These are phyloP conservation scores for Scelioninae gen. 2 DNA, from an alignment of 2,888 invertebrate genomes.

Conservation along the genomic window DNA sequence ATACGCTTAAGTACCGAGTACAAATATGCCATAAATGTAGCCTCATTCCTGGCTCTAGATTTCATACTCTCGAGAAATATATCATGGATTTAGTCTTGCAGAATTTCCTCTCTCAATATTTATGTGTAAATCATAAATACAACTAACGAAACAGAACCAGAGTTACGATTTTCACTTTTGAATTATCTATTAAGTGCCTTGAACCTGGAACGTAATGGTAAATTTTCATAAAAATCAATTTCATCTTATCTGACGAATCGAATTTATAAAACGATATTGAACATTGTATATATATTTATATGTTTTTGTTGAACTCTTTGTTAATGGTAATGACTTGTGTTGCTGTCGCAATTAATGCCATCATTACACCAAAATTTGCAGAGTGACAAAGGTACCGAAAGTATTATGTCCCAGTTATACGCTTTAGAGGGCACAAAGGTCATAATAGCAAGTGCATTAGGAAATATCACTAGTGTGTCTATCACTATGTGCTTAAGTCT, in stretches of 20 bases:
- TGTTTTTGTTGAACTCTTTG: conserved; percentile 28
- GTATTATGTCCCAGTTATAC: conserved; percentile 37
- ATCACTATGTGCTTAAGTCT: conserved; percentile 25
- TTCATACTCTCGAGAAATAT: conserved; percentile 34
- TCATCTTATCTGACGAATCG: conserved; percentile 20
- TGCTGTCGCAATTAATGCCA: conserved; percentile 22
- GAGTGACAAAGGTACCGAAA: conserved; percentile 14
- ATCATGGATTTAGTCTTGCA: conserved; percentile 37
- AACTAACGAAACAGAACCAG: conserved; percentile 10
- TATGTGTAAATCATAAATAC: conserved; percentile 41
- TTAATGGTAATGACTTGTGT: conserved; percentile 24
- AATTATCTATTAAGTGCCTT: conserved; percentile 36
- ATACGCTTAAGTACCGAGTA: conserved; percentile 22
- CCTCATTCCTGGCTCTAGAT: conserved; percentile 20
- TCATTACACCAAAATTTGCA: conserved; percentile 36
- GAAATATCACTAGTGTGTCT: conserved; percentile 60
- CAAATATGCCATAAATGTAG: conserved; percentile 28
- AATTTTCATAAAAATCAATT: conserved; percentile 22
- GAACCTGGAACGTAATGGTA: conserved; percentile 3
- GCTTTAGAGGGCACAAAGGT: conserved; percentile 49
- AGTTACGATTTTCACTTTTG: conserved; percentile 35
- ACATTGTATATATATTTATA: too few species aligned
- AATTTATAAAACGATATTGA: conserved; percentile 25
- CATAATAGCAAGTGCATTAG: conserved; percentile 69
- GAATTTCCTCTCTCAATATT: conserved; percentile 37